Conservation (phyloP, 2,888 invertebrate genomes). For the Tinea semifulvella region DNA sequence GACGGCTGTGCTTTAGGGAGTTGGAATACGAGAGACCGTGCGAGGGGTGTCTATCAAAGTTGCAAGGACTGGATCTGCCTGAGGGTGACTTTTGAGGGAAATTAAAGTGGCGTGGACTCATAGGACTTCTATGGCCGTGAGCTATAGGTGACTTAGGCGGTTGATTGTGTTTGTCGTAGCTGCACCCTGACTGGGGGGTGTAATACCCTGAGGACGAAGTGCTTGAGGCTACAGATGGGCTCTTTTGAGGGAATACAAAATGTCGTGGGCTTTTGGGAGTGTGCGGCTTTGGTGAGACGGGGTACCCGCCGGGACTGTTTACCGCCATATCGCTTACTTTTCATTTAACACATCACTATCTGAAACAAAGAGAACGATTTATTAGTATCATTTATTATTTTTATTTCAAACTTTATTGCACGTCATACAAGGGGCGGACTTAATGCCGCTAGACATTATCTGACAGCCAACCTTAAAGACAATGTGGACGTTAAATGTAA, state of each 20-base stretch:
- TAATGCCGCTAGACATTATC: no score
- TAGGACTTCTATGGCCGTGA: conserved; percentile 66
- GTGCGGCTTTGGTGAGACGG: conserved; percentile 63
- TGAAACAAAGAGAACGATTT: conserved; percentile 33
- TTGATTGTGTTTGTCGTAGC: conserved; percentile 52
- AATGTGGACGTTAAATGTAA: no score
- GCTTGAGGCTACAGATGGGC: conserved; percentile 61
- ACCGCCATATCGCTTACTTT: conserved; percentile 54
- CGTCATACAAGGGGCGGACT: no score
- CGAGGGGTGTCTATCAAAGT: conserved; percentile 32
- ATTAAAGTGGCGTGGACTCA: conserved; percentile 67
- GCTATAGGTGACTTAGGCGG: conserved; percentile 61
- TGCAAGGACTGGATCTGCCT: conserved; percentile 53
- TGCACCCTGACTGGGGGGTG: conserved; percentile 62
- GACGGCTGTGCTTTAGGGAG: conserved; percentile 48
- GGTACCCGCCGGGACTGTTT: conserved; percentile 67
- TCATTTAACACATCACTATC: conserved; percentile 30
- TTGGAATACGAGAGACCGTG: conserved; percentile 46
- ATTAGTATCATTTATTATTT: no score
- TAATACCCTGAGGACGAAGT: conserved; percentile 66
- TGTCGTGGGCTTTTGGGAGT: conserved; percentile 67
- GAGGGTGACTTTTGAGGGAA: conserved; percentile 60
- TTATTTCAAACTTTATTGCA: no score
- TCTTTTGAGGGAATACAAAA: conserved; percentile 61
- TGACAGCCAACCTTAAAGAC: no score